A percentile compares a stretch with the other conserved stretches of the same genome.
Evolutionary conservation across 2,113 vertebrate genomes (phyloP).

Genomic region (Aldabrachelys gigantea): DNA sequence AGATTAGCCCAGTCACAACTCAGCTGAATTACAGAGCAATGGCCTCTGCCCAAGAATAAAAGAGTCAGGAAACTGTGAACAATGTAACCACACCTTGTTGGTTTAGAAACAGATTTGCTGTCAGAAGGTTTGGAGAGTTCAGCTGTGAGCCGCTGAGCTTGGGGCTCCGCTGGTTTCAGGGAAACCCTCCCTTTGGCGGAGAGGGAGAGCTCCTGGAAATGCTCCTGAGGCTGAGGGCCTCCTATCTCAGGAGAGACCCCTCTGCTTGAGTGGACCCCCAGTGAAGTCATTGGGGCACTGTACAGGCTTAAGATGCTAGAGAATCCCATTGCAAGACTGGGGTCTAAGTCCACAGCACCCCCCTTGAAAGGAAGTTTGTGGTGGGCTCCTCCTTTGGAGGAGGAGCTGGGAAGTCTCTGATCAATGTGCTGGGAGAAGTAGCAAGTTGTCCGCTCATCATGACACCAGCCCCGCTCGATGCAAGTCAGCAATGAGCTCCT

Average conservation of each 20-base stretch:
- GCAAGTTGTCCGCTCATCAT: too few species aligned
- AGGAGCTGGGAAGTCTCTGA: neutral
- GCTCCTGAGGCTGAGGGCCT: too few species aligned
- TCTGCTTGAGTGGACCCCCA: neutral
- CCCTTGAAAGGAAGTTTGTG: neutral
- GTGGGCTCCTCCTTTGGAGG: neutral
- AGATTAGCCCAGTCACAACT: conserved; percentile 62
- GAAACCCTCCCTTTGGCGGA: neutral
- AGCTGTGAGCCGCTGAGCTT: neutral
- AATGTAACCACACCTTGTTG: neutral
- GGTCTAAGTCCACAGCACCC: neutral
- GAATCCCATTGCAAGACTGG: neutral
- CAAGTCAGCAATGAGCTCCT: too few species aligned
- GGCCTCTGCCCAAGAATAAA: neutral
- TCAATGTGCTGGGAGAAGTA: neutral
- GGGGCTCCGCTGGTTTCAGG: neutral
- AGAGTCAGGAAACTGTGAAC: neutral
- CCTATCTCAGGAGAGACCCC: too few species aligned
- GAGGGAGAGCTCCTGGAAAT: neutral
- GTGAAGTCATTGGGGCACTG: neutral
- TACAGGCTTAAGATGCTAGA: neutral
- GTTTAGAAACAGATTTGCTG: neutral
- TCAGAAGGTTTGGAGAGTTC: neutral
- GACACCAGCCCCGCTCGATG: too few species aligned
- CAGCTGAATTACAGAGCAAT: conserved; percentile 20